A percentile compares a stretch with the other conserved stretches of the same genome.
Evolutionary conservation across 2,113 vertebrate species (phyloP).

Genomic region (Anguilla rostrata): DNA sequence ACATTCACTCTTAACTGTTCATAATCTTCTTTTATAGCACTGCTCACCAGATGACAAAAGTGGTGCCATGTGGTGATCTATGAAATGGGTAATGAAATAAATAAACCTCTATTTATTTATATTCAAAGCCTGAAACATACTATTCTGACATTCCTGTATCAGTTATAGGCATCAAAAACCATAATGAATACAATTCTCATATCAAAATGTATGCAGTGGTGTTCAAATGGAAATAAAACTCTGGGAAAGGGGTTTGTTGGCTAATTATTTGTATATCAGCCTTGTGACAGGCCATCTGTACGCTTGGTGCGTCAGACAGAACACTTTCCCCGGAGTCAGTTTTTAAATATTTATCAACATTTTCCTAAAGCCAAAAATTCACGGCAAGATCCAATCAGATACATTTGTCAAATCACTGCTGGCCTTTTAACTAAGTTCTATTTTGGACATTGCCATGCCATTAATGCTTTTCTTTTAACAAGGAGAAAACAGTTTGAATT

Average conservation of each 20-base stretch:
- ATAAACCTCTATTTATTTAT: background rate
- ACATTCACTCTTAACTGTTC: background rate
- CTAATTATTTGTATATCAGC: background rate
- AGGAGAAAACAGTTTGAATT: background rate
- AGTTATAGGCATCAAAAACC: too few relatives aligned
- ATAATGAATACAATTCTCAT: too few relatives aligned
- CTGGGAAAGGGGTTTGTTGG: background rate
- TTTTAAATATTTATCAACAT: background rate
- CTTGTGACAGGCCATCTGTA: background rate
- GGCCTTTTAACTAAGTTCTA: too few relatives aligned
- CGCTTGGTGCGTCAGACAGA: background rate
- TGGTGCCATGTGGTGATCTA: background rate
- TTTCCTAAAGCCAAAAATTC: background rate
- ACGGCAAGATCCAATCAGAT: background rate
- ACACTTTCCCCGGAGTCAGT: background rate
- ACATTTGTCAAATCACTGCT: background rate
- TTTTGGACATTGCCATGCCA: too few relatives aligned
- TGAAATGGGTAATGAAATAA: background rate
- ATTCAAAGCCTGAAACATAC: background rate
- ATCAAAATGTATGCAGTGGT: too few relatives aligned
- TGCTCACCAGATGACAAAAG: slow-evolving; percentile 15
- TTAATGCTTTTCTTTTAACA: too few relatives aligned
- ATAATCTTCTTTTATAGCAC: background rate
- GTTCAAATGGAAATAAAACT: too few relatives aligned
- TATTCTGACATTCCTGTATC: too few relatives aligned